phyloP scores from a whole-genome alignment of 35 echinoderm and acorn worm genomes.

The Ophiothrix spiculata region DNA sequence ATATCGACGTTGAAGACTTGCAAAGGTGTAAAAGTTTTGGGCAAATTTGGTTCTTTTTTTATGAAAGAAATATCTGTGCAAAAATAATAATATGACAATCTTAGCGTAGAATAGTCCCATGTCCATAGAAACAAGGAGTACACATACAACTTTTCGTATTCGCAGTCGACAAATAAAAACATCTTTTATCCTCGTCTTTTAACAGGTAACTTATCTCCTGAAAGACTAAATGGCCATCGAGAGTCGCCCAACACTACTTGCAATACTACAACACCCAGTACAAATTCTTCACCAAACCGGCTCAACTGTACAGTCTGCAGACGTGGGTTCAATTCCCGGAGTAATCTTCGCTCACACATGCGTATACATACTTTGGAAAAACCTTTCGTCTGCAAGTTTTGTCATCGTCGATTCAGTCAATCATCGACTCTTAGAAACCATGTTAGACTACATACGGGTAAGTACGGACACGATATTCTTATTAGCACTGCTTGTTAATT shows the following conservation, averaged over 20 bases:
- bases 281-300: constrained; percentile 36
- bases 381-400: constrained; percentile 91
- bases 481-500: no score
- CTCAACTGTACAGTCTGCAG: constrained; percentile 88
- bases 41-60: no score
- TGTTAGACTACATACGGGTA: constrained; percentile 91
- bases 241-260: background rate
- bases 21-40: no score
- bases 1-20: no score
- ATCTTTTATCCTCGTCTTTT: no score
- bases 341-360: constrained; percentile 96
- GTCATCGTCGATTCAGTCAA: constrained; percentile 92
- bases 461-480: no score
- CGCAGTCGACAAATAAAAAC: no score
- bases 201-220: background rate
- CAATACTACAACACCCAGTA: background rate
- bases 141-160: no score
- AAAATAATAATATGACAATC: no score
- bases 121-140: no score
- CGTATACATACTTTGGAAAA: constrained; percentile 94
- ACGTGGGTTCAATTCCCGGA: constrained; percentile 92
- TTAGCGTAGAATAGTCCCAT: no score
- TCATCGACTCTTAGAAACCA: constrained; percentile 94
- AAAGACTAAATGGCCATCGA: background rate
- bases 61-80: no score